Conservation (phyloP, 2,888 invertebrate genomes). For the Deilephila elpenor region DNA sequence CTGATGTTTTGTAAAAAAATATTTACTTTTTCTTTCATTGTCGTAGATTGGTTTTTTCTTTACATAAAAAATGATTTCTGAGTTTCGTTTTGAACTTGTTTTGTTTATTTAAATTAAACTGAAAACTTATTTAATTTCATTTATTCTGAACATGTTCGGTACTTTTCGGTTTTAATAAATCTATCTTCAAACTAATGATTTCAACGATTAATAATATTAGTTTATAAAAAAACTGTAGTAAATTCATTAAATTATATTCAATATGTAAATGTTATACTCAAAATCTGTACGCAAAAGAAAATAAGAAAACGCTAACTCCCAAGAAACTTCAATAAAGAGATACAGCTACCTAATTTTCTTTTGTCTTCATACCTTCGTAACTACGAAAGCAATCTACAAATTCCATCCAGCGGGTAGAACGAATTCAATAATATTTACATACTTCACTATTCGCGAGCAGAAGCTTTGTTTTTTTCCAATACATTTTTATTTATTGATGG, state of each 20-base stretch:
- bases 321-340: too few species aligned
- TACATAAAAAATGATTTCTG: neutral
- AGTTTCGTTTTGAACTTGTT: neutral
- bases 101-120: too few species aligned
- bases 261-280: too few species aligned
- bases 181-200: too few species aligned
- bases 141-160: too few species aligned
- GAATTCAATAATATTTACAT: constrained; percentile 56
- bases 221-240: too few species aligned
- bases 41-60: neutral
- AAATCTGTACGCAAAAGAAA: too few species aligned
- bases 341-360: constrained; percentile 2
- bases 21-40: neutral
- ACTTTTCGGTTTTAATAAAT: too few species aligned
- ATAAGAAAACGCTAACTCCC: too few species aligned
- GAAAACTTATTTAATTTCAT: too few species aligned
- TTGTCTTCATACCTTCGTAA: constrained; percentile 4
- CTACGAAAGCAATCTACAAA: constrained; percentile 11
- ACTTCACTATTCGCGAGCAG: constrained; percentile 36
- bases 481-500: constrained; percentile 30
- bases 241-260: too few species aligned
- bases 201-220: too few species aligned
- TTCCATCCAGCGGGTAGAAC: constrained; percentile 39
- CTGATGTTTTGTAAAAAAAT: neutral
- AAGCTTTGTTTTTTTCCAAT: constrained; percentile 34